Percentiles rank a stretch among this genome's conserved stretches.
These are phyloP conservation scores for Salmo trutta DNA, from an alignment of 2,797 vertebrate species.

Conservation along the genomic window DNA sequence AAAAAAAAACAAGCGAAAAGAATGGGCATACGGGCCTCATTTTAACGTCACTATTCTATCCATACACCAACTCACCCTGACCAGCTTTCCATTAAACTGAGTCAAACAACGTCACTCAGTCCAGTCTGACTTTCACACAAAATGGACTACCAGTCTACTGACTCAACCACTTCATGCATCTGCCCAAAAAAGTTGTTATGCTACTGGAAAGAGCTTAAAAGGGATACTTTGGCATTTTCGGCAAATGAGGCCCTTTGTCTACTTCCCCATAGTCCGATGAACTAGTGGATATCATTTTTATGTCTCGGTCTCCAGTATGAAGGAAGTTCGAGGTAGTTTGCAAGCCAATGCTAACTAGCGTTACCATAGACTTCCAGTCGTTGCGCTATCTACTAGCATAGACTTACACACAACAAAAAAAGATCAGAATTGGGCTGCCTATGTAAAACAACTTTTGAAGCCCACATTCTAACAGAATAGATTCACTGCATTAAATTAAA, in stretches of 20 bases:
- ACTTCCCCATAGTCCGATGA: too few relatives aligned
- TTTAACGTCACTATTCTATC: constrained; percentile 13
- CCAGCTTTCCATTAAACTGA: background rate
- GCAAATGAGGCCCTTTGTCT: too few relatives aligned
- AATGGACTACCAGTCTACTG: background rate
- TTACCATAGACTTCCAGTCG: too few relatives aligned
- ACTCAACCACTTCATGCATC: too few relatives aligned
- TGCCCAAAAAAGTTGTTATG: background rate
- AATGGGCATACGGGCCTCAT: constrained; percentile 28
- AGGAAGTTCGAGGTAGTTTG: too few relatives aligned
- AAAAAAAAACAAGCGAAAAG: constrained; percentile 21
- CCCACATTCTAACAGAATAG: background rate
- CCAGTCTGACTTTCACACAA: background rate
- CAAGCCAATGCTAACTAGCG: too few relatives aligned
- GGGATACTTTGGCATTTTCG: background rate
- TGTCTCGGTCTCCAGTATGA: too few relatives aligned
- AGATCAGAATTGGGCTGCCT: too few relatives aligned
- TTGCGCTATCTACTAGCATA: too few relatives aligned
- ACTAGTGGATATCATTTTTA: too few relatives aligned
- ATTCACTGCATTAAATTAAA: background rate
- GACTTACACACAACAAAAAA: too few relatives aligned
- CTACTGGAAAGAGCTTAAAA: background rate
- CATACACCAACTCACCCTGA: background rate
- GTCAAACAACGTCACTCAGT: background rate
- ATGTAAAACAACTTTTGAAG: too few relatives aligned